Conservation (phyloP, 2,888 invertebrate genomes). For the Linnaemya tessellans region DNA sequence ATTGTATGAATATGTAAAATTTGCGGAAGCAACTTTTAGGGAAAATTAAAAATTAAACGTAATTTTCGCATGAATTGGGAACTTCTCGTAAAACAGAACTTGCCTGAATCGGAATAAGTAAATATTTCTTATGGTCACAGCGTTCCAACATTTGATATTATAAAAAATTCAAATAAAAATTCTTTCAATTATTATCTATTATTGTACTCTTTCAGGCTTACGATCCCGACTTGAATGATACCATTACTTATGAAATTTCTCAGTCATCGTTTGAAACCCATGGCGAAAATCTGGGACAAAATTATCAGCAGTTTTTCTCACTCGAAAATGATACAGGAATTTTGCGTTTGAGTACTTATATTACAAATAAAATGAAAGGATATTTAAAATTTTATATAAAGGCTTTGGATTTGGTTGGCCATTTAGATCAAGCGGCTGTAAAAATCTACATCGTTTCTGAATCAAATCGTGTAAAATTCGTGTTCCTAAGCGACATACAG, state of each 20-base stretch:
- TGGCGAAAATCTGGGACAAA: conserved; percentile 81
- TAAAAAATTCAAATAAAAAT: neutral
- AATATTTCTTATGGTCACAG: too few species aligned
- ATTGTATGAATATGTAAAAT: too few species aligned
- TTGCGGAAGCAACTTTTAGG: too few species aligned
- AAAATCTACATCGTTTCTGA: conserved; percentile 86
- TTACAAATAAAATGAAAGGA: conserved; percentile 80
- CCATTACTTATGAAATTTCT: conserved; percentile 83
- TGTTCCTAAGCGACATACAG: conserved; percentile 72
- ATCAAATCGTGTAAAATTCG: conserved; percentile 84
- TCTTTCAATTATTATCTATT: neutral
- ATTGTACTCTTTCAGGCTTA: conserved; percentile 83
- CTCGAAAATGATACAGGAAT: conserved; percentile 83
- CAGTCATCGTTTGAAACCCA: conserved; percentile 83
- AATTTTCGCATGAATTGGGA: too few species aligned
- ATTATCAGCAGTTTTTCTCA: conserved; percentile 83
- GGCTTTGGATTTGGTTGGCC: conserved; percentile 85
- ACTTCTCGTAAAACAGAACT: too few species aligned
- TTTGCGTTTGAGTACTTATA: conserved; percentile 77
- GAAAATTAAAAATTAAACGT: too few species aligned
- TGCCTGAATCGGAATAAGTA: too few species aligned
- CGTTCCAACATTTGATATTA: too few species aligned
- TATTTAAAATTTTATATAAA: conserved; percentile 85
- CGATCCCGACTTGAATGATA: conserved; percentile 84
- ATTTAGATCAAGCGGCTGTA: conserved; percentile 83